A percentile compares a stretch with the other conserved stretches of the same genome.
Conservation (phyloP, 2,113 vertebrate genomes). For the Felis chaus region DNA sequence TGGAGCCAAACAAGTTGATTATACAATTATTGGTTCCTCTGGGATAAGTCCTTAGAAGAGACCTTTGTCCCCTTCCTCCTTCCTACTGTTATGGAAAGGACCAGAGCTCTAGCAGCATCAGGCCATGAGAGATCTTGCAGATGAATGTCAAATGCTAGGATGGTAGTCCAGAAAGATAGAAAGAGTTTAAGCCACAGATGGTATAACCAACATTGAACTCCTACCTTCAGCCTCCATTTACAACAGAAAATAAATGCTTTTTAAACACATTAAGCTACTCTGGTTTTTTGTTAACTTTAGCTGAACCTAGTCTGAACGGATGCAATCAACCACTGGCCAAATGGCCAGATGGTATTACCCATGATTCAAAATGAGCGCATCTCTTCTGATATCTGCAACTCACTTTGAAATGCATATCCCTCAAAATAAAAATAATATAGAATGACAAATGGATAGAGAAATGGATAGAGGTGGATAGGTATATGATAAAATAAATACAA, state of each 20-base stretch:
- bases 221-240: not conserved
- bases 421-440: not conserved
- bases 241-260: not conserved
- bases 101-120: not conserved
- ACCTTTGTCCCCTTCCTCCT: not conserved
- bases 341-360: not conserved
- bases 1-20: not conserved
- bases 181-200: not conserved
- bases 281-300: not conserved
- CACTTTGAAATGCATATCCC: not conserved
- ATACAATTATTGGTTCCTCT: constrained; percentile 26
- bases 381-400: not conserved
- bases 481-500: not conserved
- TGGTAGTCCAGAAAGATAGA: not conserved
- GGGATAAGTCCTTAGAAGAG: not conserved
- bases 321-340: not conserved
- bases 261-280: not conserved
- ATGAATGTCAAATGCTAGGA: not conserved
- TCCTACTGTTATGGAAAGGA: not conserved
- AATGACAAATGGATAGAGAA: not conserved
- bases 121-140: not conserved
- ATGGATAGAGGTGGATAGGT: not conserved
- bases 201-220: not conserved
- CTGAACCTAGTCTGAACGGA: not conserved
- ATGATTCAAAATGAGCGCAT: not conserved